phyloP scores from a whole-genome alignment of 1,140 invertebrate genomes.

The Semibalanus balanoides region DNA sequence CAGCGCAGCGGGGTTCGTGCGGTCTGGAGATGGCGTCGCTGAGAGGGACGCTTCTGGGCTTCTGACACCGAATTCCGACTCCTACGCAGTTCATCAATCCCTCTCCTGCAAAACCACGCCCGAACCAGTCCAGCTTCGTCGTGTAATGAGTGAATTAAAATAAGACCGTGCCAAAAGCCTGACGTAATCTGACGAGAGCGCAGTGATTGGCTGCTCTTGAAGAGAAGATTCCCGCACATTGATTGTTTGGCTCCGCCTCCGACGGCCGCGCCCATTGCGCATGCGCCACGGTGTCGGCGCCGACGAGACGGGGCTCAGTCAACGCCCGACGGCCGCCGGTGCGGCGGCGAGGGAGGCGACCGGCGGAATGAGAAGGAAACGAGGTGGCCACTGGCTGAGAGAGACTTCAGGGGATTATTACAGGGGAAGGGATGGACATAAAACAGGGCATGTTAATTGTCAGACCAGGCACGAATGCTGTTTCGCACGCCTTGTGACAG shows the following conservation, averaged over 20 bases:
- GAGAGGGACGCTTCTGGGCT: no score
- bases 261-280: background rate
- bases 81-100: no score
- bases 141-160: background rate
- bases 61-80: no score
- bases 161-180: background rate
- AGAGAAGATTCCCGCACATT: background rate
- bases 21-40: background rate
- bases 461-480: no score
- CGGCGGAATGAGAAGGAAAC: background rate
- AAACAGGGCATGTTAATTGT: no score
- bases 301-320: background rate
- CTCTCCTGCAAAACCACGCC: no score
- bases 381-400: no score
- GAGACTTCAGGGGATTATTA: no score
- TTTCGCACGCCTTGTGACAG: no score
- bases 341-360: background rate
- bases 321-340: no score
- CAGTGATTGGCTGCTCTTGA: background rate
- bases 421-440: no score
- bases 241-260: slow-evolving; percentile 1
- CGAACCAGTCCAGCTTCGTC: background rate
- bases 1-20: background rate
- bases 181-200: background rate
- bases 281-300: background rate